phyloP scores from a whole-genome alignment of 2,113 vertebrate species.

The Leptobrachium ailaonicum region DNA sequence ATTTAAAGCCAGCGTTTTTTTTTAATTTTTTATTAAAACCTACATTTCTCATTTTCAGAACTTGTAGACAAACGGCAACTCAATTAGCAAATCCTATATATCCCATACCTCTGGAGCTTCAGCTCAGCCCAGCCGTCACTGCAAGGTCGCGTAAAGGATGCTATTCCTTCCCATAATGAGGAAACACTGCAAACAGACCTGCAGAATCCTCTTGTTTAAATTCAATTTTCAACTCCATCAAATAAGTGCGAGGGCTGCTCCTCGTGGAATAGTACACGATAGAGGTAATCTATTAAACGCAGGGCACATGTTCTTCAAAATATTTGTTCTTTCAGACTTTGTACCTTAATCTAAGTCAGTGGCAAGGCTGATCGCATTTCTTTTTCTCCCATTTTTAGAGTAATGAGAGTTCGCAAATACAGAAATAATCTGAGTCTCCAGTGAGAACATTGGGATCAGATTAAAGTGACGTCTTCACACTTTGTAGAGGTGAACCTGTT shows the following conservation, averaged over 20 bases:
- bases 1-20: too few relatives aligned
- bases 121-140: too few relatives aligned
- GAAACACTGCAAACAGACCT: not conserved
- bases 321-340: not conserved
- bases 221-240: conserved; percentile 10
- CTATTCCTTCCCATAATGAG: conserved; percentile 2
- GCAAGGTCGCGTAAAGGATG: not conserved
- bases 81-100: too few relatives aligned
- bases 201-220: conserved; percentile 1
- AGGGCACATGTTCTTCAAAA: not conserved
- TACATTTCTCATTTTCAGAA: too few relatives aligned
- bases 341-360: not conserved
- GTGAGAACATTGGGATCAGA: too few relatives aligned
- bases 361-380: not conserved
- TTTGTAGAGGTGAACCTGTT: not conserved
- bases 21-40: too few relatives aligned
- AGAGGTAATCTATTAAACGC: not conserved
- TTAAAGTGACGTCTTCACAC: too few relatives aligned
- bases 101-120: too few relatives aligned
- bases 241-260: conserved; percentile 2
- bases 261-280: not conserved
- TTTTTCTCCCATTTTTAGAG: too few relatives aligned
- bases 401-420: too few relatives aligned
- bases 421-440: too few relatives aligned
- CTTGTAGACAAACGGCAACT: too few relatives aligned